phyloP scores from a whole-genome alignment of 2,797 vertebrate genomes.

The Perodicticus potto region DNA sequence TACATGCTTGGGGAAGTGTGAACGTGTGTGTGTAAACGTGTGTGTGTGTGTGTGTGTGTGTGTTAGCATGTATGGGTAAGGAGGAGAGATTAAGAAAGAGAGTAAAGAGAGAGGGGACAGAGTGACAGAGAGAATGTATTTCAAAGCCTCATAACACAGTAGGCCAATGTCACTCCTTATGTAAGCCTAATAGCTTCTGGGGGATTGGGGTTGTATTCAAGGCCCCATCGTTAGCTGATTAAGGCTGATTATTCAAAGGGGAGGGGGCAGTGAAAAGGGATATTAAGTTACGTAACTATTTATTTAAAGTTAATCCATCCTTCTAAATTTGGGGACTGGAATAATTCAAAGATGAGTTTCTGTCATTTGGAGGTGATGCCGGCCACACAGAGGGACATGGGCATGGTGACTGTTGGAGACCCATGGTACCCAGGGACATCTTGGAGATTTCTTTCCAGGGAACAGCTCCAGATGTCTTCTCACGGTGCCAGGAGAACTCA shows the following conservation, averaged over 20 bases:
- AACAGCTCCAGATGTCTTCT: not conserved
- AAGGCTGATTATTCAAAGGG: conserved; percentile 82
- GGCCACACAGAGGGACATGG: not conserved
- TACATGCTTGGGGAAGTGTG: not conserved
- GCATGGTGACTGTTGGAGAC: not conserved
- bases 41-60: no score
- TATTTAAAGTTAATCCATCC: conserved; percentile 69
- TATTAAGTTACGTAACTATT: conserved; percentile 82
- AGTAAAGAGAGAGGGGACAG: not conserved
- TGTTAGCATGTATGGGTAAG: not conserved
- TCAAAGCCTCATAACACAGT: conserved; percentile 75
- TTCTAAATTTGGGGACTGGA: conserved; percentile 81
- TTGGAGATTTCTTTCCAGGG: not conserved
- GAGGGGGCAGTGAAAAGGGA: conserved; percentile 63
- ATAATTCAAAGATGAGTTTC: conserved; percentile 72
- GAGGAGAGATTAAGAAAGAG: not conserved
- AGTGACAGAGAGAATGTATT: not conserved
- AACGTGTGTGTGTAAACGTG: not conserved
- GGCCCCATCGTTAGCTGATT: conserved; percentile 84
- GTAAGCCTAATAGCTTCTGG: conserved; percentile 82
- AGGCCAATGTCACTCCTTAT: conserved; percentile 79
- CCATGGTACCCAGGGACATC: fast-evolving
- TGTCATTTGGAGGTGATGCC: not conserved
- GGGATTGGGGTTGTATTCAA: conserved; percentile 33
- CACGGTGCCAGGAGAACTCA: not conserved